Evolutionary conservation across 2,888 invertebrate genomes (phyloP).

Genomic region (Agriopis leucophaearia): DNA sequence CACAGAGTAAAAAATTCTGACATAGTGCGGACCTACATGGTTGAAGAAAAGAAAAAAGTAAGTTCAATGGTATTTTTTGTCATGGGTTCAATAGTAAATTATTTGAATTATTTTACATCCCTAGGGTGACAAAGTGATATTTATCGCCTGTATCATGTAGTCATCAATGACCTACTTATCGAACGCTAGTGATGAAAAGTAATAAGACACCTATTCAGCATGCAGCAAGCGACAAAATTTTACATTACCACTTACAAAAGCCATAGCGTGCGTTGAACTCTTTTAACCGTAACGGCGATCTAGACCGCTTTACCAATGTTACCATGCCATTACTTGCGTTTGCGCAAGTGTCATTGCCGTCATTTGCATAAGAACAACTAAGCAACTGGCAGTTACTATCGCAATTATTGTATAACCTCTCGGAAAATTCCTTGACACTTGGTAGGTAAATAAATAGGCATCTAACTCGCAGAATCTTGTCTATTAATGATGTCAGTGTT

Average conservation of each 20-base stretch:
- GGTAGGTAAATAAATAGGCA: slow-evolving; percentile 12
- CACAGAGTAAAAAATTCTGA: too few relatives aligned
- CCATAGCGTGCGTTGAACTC: slow-evolving; percentile 62
- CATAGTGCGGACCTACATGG: too few relatives aligned
- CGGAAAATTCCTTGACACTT: slow-evolving; percentile 59
- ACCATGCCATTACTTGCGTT: slow-evolving; percentile 50
- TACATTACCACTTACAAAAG: slow-evolving; percentile 31
- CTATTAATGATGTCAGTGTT: background rate
- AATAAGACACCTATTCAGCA: slow-evolving; percentile 5
- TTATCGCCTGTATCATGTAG: too few relatives aligned
- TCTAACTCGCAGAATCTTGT: slow-evolving; percentile 7
- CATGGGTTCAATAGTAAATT: too few relatives aligned
- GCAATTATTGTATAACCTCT: slow-evolving; percentile 73
- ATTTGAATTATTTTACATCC: too few relatives aligned
- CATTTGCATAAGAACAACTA: slow-evolving; percentile 72
- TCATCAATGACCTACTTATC: too few relatives aligned
- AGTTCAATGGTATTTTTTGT: too few relatives aligned
- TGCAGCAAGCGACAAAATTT: slow-evolving; percentile 17
- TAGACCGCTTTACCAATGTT: slow-evolving; percentile 39
- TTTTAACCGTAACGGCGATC: slow-evolving; percentile 40
- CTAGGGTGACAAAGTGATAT: too few relatives aligned
- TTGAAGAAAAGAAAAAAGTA: too few relatives aligned
- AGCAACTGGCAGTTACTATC: slow-evolving; percentile 55
- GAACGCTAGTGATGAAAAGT: background rate
- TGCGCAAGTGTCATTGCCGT: slow-evolving; percentile 75